Percentiles rank a stretch among this genome's conserved stretches.
Evolutionary conservation across 1,140 invertebrate genomes (phyloP).

Genomic region (Diorhabda carinulata): DNA sequence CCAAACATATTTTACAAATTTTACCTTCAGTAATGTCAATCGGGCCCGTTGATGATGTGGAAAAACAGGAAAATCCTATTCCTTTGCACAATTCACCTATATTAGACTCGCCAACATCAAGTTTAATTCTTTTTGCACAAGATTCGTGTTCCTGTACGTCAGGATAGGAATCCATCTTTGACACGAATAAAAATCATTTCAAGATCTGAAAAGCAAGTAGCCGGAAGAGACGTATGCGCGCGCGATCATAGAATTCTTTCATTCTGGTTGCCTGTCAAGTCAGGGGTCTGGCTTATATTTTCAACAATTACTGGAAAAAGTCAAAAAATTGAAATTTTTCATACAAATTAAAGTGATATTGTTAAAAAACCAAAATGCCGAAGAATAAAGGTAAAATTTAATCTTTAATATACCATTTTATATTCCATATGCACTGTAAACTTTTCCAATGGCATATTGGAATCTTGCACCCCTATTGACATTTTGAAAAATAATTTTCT

Average conservation of each 20-base stretch:
- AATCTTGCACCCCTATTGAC: background rate
- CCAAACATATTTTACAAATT: constrained; percentile 47
- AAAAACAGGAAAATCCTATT: constrained; percentile 41
- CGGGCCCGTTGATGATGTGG: constrained; percentile 32
- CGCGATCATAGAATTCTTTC: constrained; percentile 24
- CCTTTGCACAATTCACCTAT: constrained; percentile 39
- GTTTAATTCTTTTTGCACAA: constrained; percentile 44
- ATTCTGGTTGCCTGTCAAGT: constrained; percentile 12
- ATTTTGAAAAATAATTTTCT: background rate
- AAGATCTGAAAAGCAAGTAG: constrained; percentile 21
- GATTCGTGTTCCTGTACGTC: constrained; percentile 45
- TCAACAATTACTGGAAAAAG: constrained; percentile 22
- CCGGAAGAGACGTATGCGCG: constrained; percentile 25
- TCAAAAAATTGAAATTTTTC: constrained; percentile 6
- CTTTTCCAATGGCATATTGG: constrained; percentile 21
- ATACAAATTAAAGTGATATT: constrained; percentile 22
- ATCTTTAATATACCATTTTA: background rate
- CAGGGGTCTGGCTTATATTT: constrained; percentile 11
- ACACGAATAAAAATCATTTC: constrained; percentile 45
- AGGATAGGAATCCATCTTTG: constrained; percentile 47
- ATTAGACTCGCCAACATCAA: constrained; percentile 38
- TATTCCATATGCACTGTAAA: background rate
- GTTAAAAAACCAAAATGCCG: constrained; percentile 36
- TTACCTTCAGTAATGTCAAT: constrained; percentile 46
- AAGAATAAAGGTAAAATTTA: constrained; percentile 45